Evolutionary conservation across 2,113 vertebrate genomes (phyloP).

Genomic region (Python bivittatus): DNA sequence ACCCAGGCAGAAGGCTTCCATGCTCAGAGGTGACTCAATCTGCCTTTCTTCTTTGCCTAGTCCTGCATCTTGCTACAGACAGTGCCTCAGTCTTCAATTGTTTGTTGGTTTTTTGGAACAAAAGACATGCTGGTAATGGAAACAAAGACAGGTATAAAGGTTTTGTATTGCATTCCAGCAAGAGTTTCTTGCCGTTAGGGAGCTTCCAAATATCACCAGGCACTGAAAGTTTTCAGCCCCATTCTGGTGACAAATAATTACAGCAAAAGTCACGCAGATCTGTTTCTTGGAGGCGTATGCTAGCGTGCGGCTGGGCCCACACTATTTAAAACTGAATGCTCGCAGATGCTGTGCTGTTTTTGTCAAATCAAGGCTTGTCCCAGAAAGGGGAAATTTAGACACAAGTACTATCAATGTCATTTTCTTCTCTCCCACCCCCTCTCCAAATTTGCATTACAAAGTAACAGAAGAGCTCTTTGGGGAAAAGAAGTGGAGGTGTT

Average conservation of each 20-base stretch:
- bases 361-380: constrained; percentile 33
- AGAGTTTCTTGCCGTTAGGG: too few species aligned
- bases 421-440: constrained; percentile 8
- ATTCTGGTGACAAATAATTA: background rate
- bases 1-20: background rate
- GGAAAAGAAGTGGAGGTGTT: constrained; percentile 35
- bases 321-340: background rate
- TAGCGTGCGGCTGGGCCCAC: background rate
- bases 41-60: background rate
- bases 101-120: background rate
- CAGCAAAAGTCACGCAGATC: too few species aligned
- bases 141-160: background rate
- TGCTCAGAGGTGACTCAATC: background rate
- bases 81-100: background rate
- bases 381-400: constrained; percentile 48
- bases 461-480: constrained; percentile 35
- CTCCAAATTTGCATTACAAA: constrained; percentile 59
- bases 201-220: background rate
- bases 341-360: background rate
- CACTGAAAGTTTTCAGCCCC: background rate
- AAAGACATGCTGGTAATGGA: background rate
- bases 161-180: background rate
- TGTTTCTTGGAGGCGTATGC: background rate
- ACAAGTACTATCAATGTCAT: background rate
- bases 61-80: background rate